A percentile compares a stretch with the other conserved stretches of the same genome.
These are phyloP conservation scores for Sakesphorus luctuosus DNA, from an alignment of 2,113 vertebrate genomes.

Conservation along the genomic window DNA sequence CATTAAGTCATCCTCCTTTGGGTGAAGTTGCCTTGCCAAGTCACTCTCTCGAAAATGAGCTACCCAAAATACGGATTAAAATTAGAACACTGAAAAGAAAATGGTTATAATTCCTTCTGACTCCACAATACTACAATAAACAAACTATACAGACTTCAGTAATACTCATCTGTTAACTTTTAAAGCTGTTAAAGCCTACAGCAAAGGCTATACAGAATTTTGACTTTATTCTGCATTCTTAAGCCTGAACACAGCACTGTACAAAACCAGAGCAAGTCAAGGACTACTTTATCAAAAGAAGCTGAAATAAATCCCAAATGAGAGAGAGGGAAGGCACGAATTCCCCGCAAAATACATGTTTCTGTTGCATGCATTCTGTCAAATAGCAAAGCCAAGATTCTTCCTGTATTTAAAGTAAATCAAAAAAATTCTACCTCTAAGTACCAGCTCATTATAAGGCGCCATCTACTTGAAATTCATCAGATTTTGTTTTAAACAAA, in stretches of 20 bases:
- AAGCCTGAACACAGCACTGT: not conserved
- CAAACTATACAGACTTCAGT: not conserved
- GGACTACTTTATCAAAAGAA: not conserved
- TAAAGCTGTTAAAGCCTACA: not conserved
- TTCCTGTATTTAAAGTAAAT: not conserved
- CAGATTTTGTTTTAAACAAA: not conserved
- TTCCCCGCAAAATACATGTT: not conserved
- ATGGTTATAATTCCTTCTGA: not conserved
- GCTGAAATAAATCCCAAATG: not conserved
- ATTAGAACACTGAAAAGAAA: not conserved
- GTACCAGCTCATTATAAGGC: not conserved
- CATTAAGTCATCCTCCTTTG: conserved; percentile 85
- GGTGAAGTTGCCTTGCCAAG: conserved; percentile 76
- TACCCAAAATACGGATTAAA: conserved; percentile 6
- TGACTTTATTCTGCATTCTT: not conserved
- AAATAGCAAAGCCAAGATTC: not conserved
- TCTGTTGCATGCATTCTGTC: not conserved
- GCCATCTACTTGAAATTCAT: not conserved
- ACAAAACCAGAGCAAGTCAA: not conserved
- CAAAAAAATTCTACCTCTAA: not conserved
- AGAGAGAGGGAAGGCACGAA: not conserved
- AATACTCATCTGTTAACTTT: not conserved
- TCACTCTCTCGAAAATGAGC: conserved; percentile 70
- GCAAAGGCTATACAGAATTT: not conserved
- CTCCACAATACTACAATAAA: not conserved